Base-by-base conservation (phyloP, 2,797 vertebrate genomes). In the Chelonia mydas region DNA sequence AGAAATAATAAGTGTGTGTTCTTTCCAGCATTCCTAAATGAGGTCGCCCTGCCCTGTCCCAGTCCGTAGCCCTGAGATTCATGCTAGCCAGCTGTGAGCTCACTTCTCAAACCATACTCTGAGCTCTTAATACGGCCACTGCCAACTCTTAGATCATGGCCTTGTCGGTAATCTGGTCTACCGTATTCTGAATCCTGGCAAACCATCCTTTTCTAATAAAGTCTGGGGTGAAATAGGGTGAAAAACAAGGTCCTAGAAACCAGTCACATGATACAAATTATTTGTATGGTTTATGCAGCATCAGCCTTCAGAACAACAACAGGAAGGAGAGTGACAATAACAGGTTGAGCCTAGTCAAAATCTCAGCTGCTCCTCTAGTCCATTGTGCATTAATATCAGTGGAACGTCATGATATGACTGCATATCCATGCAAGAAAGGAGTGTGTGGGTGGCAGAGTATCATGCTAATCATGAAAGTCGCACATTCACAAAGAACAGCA, bases 131-230 rank as follows among this genome's bases (percentile, higher is more conserved):
- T 80, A 61, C 4, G 79, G 72, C 61, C 68, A 41, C 25, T 93
- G 74, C 37, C 92, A 88, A 90, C 88, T 82, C 72, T 91, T 31
- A 54, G 89, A 76, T 80, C 82, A 45, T 37, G 16, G 37, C 19
- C 61, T 57, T 85, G 90, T 76, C 80, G 6, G 45, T 76, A 88
- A 94, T 76, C 91, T 72, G 31, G 27, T 41, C 37, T 74, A 85
- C 68, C 91, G 88, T 54, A 33, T 50, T 85, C 76, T 92, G 81
- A 41, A 33, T 81, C 79, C n/a, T 33, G 79, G 68, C 90, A 90
- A 81, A 28, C 21, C 27, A 94, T 89, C 87, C 50, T 93, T 90
- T 91, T 79, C 87, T 95, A 27, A 84, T 80, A 37, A 88, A 95
- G 53, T 47, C 53, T n/a, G 53, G n/a, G 59, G n/a, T 93, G 84